Evolutionary conservation across 2,888 invertebrate genomes (phyloP), one percentile per base, ranked within the genome.

Genomic region (Drepanosiphum platanoidis): DNA sequence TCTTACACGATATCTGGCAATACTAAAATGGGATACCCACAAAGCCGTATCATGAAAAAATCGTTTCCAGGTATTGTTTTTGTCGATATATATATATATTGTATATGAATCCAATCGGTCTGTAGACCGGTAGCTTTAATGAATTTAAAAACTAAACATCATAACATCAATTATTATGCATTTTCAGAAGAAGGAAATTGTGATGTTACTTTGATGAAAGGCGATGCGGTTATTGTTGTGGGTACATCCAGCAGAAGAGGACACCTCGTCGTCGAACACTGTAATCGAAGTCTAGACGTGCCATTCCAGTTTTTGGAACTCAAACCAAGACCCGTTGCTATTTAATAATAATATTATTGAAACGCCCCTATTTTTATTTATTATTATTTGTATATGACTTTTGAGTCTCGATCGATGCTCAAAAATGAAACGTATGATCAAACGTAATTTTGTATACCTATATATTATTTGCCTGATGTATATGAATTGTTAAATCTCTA

Each of bases 11-110:
- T 97, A 86, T 92, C 94, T 42, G 96, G 96, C 88, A 96, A 96
- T 90, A 95, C 95, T 86, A 97, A 97, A 91, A 91, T 97, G 88
- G 95, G 95, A 88, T 97, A 97, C 91, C 97, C 97, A 87, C 97
- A 97, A 91, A 95, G 94, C 88, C 93, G 97, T 89, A 92, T 95
- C 86, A 96, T 97, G 95, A 95, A 95, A 90, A 94, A 95, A 92
- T 94, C 94, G 88, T 97, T 95, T 91, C 94, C 94, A 88, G 94
- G 94, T 92, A 89, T 89, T 88, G 86, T 77, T 11, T n/a, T n/a
- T 9, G 22, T 22, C 18, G 15, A 80, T 52, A 18, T 7, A 32
- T 32, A 27, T 42, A 30, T 46, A n/a, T n/a, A n/a, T n/a, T n/a
- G n/a, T n/a, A n/a, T n/a, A n/a, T n/a, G n/a, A n/a, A n/a, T n/a